Conservation (phyloP, 2,797 vertebrate species). For the Dermochelys coriacea region DNA sequence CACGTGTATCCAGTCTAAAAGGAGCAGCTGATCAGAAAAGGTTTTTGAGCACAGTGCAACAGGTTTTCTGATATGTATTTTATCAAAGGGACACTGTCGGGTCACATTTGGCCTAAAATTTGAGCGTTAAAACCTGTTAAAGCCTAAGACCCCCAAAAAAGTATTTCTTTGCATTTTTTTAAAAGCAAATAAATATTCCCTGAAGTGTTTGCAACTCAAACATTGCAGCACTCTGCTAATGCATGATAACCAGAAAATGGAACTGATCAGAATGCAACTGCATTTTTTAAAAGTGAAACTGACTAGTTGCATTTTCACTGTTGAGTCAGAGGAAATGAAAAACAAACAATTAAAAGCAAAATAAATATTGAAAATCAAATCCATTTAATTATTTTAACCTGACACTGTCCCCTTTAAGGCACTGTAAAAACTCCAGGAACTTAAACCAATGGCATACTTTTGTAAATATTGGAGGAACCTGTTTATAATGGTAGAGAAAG, state of each 20-base stretch:
- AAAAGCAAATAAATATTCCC: neutral
- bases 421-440: neutral
- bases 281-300: neutral
- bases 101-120: neutral
- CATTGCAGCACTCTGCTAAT: neutral
- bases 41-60: neutral
- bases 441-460: neutral
- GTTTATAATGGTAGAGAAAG: neutral
- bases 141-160: neutral
- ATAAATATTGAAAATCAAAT: neutral
- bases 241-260: conserved; percentile 15
- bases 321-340: neutral
- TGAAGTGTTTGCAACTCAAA: neutral
- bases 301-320: conserved; percentile 15
- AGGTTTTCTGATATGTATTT: neutral
- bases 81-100: neutral
- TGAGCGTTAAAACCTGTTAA: neutral
- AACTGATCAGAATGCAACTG: conserved; percentile 29
- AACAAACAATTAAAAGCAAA: neutral
- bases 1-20: neutral
- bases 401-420: neutral
- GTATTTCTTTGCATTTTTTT: neutral
- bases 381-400: neutral
- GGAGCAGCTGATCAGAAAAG: neutral
- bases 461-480: neutral